Evolutionary conservation across 1,140 invertebrate genomes (phyloP).

Genomic region (Thrips palmi): DNA sequence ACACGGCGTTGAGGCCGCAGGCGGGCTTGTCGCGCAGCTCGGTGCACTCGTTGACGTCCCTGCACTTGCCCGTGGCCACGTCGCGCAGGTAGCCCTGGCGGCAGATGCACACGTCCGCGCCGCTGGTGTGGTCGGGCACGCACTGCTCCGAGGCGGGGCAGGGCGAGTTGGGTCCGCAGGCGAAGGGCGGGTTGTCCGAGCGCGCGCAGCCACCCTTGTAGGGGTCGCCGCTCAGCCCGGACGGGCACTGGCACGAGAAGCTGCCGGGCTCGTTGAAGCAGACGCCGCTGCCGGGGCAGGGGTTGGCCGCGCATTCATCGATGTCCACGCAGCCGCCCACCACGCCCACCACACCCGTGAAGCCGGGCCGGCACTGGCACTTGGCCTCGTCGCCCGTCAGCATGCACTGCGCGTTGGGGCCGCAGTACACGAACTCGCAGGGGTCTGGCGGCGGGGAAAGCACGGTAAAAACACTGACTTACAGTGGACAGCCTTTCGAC

Average conservation of each 20-base stretch:
- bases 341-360: constrained; percentile 44
- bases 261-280: constrained; percentile 74
- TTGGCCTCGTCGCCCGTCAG: constrained; percentile 61
- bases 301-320: constrained; percentile 58
- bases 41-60: constrained; percentile 77
- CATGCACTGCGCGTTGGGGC: constrained; percentile 77
- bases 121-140: constrained; percentile 48
- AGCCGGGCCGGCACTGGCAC: constrained; percentile 64
- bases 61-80: constrained; percentile 46
- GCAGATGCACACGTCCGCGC: constrained; percentile 69
- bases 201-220: constrained; percentile 47
- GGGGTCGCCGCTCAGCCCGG: constrained; percentile 46
- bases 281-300: constrained; percentile 62
- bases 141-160: constrained; percentile 71
- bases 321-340: constrained; percentile 67
- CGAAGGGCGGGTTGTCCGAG: constrained; percentile 35
- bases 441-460: constrained; percentile 57
- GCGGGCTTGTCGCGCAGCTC: constrained; percentile 46
- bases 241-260: constrained; percentile 74
- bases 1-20: constrained; percentile 73
- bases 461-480: constrained; percentile 8
- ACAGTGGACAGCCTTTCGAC: not conserved
- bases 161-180: constrained; percentile 50
- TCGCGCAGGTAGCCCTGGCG: constrained; percentile 63
- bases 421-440: constrained; percentile 68